Evolutionary conservation across 2,113 vertebrate genomes (phyloP).

Genomic region (Spea bombifrons): DNA sequence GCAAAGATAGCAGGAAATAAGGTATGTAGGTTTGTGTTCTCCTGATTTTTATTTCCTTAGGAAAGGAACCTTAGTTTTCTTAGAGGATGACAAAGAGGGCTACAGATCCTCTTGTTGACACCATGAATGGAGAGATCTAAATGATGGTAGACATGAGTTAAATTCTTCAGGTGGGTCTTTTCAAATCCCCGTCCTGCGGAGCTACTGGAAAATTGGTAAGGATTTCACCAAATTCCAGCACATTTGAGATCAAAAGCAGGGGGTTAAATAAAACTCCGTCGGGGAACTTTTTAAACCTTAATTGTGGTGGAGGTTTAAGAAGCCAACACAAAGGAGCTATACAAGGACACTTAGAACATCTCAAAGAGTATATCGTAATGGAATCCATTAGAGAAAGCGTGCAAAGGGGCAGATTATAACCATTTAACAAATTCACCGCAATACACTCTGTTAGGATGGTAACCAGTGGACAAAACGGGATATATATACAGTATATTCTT

Average conservation of each 20-base stretch:
- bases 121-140: constrained; percentile 68
- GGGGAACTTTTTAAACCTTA: constrained; percentile 79
- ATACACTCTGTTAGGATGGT: neutral
- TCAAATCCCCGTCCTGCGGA: constrained; percentile 78
- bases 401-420: constrained; percentile 8
- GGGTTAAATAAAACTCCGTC: constrained; percentile 77
- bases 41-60: constrained; percentile 72
- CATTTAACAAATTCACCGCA: constrained; percentile 27
- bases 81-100: constrained; percentile 69
- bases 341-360: constrained; percentile 69
- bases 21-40: constrained; percentile 73
- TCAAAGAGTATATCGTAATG: constrained; percentile 77
- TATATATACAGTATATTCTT: too few relatives aligned
- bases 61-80: constrained; percentile 74
- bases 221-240: constrained; percentile 77
- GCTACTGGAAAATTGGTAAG: constrained; percentile 76
- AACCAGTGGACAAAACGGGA: neutral
- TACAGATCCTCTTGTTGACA: constrained; percentile 61
- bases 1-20: constrained; percentile 75
- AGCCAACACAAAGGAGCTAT: constrained; percentile 77
- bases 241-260: constrained; percentile 78
- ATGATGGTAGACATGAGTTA: constrained; percentile 70
- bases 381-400: constrained; percentile 69
- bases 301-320: constrained; percentile 83
- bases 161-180: constrained; percentile 82